Evolutionary conservation across 2,888 invertebrate species (phyloP).

Genomic region (Mesorhabditis sp.): DNA sequence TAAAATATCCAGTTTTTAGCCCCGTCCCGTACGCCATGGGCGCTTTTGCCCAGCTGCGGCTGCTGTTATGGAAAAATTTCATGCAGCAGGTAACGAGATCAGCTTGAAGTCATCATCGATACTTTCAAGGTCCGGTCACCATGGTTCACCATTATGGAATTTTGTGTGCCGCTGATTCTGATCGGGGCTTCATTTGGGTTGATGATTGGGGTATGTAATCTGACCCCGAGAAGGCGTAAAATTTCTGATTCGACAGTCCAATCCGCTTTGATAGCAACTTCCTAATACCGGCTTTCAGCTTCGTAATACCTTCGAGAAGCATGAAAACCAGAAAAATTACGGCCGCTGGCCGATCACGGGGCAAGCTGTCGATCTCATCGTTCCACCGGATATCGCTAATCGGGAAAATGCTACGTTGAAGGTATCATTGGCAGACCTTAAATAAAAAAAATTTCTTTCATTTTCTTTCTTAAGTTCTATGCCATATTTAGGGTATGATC

Average conservation of each 20-base stretch:
- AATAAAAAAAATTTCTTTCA: background rate
- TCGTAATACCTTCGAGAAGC: conserved; percentile 36
- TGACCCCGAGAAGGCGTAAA: too few relatives aligned
- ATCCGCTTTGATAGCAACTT: background rate
- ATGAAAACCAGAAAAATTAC: conserved; percentile 24
- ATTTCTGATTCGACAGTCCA: too few relatives aligned
- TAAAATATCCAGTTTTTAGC: too few relatives aligned
- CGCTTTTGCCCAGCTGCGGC: conserved; percentile 43
- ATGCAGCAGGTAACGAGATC: conserved; percentile 29
- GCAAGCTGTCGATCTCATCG: conserved; percentile 34
- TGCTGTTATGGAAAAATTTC: conserved; percentile 52
- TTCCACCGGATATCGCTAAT: conserved; percentile 25
- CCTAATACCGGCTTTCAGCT: conserved; percentile 27
- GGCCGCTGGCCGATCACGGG: conserved; percentile 39
- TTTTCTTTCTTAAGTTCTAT: background rate
- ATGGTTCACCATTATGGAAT: conserved; percentile 47
- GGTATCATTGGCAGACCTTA: background rate
- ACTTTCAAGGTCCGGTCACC: conserved; percentile 20
- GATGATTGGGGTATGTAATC: conserved; percentile 40
- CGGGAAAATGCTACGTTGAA: conserved; percentile 8
- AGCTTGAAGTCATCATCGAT: background rate
- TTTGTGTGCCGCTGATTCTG: conserved; percentile 45
- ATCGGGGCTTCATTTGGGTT: conserved; percentile 45
- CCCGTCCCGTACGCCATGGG: conserved; percentile 26
- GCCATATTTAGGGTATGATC: conserved; percentile 22